A percentile compares a stretch with the other conserved stretches of the same genome.
phyloP scores from a whole-genome alignment of 2,888 invertebrate genomes.

The Eupithecia subumbrata region DNA sequence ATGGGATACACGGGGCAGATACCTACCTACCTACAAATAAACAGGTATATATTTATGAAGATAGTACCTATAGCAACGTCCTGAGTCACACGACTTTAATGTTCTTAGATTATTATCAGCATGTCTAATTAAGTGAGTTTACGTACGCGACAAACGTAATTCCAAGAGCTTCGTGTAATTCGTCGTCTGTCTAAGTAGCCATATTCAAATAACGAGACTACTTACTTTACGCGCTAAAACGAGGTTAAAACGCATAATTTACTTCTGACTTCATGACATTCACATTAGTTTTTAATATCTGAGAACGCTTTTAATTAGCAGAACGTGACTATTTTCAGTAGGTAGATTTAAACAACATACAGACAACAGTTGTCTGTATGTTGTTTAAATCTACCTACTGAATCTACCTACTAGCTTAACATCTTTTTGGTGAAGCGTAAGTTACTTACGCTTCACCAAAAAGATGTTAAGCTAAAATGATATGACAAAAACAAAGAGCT shows the following conservation, averaged over 20 bases:
- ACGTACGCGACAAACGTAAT: slow-evolving; percentile 45
- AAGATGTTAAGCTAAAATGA: not conserved
- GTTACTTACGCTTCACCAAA: no score
- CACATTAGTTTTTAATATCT: slow-evolving; percentile 43
- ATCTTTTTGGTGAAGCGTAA: no score
- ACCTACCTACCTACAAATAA: not conserved
- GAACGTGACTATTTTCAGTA: slow-evolving; percentile 44
- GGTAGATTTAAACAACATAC: not conserved
- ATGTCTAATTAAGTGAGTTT: slow-evolving; percentile 37
- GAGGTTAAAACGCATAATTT: slow-evolving; percentile 46
- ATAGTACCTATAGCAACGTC: not conserved
- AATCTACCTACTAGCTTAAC: no score
- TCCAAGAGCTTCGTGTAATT: slow-evolving; percentile 48
- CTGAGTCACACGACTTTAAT: slow-evolving; percentile 3
- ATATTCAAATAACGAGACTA: slow-evolving; percentile 49
- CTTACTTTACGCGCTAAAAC: slow-evolving; percentile 46
- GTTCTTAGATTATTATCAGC: slow-evolving; percentile 44
- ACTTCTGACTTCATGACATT: slow-evolving; percentile 42
- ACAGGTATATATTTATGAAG: not conserved
- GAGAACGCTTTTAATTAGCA: slow-evolving; percentile 48
- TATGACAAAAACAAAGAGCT: not conserved
- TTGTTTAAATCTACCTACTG: not conserved
- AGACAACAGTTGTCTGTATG: not conserved
- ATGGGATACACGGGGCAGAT: not conserved
- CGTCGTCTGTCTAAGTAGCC: slow-evolving; percentile 50